Base-by-base conservation (phyloP, 2,797 vertebrate species). In the Micropoecilia bifurca region DNA sequence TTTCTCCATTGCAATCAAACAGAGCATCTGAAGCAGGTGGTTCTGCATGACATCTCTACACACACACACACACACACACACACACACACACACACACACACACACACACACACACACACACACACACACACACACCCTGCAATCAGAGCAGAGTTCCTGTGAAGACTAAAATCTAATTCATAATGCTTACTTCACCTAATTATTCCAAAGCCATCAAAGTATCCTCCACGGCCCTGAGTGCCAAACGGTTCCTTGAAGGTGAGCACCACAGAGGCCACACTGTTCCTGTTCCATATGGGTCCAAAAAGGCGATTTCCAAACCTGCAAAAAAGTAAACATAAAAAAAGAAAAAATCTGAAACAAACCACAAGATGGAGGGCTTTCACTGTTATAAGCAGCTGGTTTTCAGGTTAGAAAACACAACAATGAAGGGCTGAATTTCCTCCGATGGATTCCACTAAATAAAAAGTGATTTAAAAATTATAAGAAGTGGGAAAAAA, bases 241-340 rank as follows among this genome's bases (percentile, higher is more conserved):
- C 98, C 98, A 50, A 98, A 99, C 0, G 97, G 97, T 90, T 98
- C 98, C 91, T 99, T 99, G 90, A 99, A 99, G 68, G 97, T 98
- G 66, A 99, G 91, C 39, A 98, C 96, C 71, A 99, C 97, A 7
- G 95, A 96, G 43, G 97, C 96, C 0, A 99, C 96, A 20, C 96
- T 97, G 92, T 97, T 97, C 22, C 98, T 95, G 92, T 97, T 98
- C 98, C 98, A 99, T 86, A 98, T 96, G 0, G 98, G 97, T 2
- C 97, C 96, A 25, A 99, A 99, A 83, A 99, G 97, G 28, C 97
- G 94, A 92, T 99, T 99, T 74, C 97, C 98, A 88, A 99, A 99
- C 88, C 97, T 98, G 74, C 0, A 75, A 53, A n/a, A 41, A 73
- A 83, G 18, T 50, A 22, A 50, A 50, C 48, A 25, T 25, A 2